These are phyloP conservation scores for Semicossyphus pulcher DNA, from an alignment of 2,113 vertebrate genomes.

Conservation along the genomic window DNA sequence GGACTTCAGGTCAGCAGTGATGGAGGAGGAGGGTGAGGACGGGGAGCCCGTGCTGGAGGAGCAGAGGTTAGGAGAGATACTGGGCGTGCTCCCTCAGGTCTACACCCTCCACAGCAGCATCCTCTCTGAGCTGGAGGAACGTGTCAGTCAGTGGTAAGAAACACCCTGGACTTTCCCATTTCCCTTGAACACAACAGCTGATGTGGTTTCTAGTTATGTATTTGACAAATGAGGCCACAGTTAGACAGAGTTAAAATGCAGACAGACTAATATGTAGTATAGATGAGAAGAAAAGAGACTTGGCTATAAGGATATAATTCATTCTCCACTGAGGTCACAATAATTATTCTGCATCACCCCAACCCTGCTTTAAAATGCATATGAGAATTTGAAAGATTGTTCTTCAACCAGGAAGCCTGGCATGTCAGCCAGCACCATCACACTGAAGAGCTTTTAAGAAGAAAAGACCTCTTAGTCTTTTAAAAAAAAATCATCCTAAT, in stretches of 20 bases:
- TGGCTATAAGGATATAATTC: neutral
- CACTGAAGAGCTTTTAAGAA: neutral
- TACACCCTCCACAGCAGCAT: slow-evolving; percentile 89
- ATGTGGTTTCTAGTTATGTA: neutral
- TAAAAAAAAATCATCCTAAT: no score
- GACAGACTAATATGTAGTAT: neutral
- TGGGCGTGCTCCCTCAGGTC: slow-evolving; percentile 88
- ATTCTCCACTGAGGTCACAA: neutral
- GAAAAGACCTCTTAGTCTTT: neutral
- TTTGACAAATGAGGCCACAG: neutral
- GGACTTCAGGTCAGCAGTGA: slow-evolving; percentile 88
- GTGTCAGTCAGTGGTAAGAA: slow-evolving; percentile 89
- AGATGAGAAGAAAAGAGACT: neutral
- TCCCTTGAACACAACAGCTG: no score
- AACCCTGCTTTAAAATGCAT: slow-evolving; percentile 17
- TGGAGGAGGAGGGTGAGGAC: slow-evolving; percentile 77
- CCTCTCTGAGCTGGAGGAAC: slow-evolving; percentile 88
- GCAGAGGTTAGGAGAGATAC: slow-evolving; percentile 85
- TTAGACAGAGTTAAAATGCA: neutral
- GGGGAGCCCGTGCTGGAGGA: slow-evolving; percentile 83
- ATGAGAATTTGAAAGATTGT: neutral
- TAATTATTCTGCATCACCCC: neutral
- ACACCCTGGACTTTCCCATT: no score
- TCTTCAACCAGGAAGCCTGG: neutral
- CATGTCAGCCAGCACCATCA: neutral